phyloP scores from a whole-genome alignment of 1,140 invertebrate genomes.

The Plectrocnemia conspersa region DNA sequence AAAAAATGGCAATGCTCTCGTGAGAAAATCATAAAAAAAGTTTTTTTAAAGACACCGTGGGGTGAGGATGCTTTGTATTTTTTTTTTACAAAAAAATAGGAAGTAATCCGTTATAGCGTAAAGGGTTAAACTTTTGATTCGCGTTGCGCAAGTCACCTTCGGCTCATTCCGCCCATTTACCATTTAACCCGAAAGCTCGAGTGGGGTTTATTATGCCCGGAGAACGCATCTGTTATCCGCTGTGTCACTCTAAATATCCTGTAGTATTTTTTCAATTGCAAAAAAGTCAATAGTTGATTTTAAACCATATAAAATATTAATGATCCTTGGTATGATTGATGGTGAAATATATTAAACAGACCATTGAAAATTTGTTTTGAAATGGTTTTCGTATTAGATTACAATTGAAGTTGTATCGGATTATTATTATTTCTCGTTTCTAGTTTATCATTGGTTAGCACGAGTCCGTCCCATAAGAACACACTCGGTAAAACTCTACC shows the following conservation, averaged over 20 bases:
- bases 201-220: conserved; percentile 4
- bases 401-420: too few species aligned
- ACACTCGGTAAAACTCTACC: conserved; percentile 20
- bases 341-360: too few species aligned
- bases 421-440: neutral
- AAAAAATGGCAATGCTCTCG: too few species aligned
- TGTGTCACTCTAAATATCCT: conserved; percentile 3
- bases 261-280: too few species aligned
- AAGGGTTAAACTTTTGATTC: conserved; percentile 21
- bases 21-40: neutral
- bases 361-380: too few species aligned
- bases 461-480: conserved; percentile 12
- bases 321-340: conserved; percentile 19
- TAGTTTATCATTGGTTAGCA: conserved; percentile 2
- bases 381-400: too few species aligned
- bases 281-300: too few species aligned
- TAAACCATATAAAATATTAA: conserved; percentile 21
- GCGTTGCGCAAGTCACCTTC: conserved; percentile 25
- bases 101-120: conserved; percentile 30
- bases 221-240: conserved; percentile 16
- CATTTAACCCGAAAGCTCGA: conserved; percentile 13
- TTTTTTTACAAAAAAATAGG: conserved; percentile 20
- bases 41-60: neutral
- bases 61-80: conserved; percentile 11
- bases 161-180: conserved; percentile 9